Percentiles rank a stretch among this genome's conserved stretches.
Conservation (phyloP, 2,113 vertebrate species). For the Heteronetta atricapilla region DNA sequence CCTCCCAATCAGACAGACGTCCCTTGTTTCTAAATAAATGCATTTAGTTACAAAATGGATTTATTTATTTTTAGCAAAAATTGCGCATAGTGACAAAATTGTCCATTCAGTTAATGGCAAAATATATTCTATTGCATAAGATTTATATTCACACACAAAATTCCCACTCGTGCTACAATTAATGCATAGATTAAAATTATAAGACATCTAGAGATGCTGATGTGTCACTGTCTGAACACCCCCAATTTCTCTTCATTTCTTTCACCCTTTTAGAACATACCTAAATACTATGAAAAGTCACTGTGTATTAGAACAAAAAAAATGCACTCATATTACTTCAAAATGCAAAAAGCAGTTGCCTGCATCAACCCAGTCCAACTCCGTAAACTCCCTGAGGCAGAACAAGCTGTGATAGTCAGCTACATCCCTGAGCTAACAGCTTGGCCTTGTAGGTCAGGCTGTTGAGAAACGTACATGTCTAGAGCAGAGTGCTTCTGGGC, state of each 20-base stretch:
- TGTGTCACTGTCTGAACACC: background rate
- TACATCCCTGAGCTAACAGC: background rate
- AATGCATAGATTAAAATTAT: constrained; percentile 8
- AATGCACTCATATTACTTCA: background rate
- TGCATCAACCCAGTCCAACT: background rate
- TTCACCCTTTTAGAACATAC: background rate
- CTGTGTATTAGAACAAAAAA: background rate
- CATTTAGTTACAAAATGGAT: constrained; percentile 57
- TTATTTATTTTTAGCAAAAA: constrained; percentile 70
- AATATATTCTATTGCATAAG: constrained; percentile 46
- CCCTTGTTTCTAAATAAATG: constrained; percentile 70
- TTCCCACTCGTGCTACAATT: background rate
- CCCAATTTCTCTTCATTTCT: background rate
- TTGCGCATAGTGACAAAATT: constrained; percentile 58
- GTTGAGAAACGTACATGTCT: accelerated
- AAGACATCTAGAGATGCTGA: constrained; percentile 1
- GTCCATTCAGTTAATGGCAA: constrained; percentile 44
- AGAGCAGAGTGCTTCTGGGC: background rate
- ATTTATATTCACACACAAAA: constrained; percentile 13
- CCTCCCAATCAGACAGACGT: constrained; percentile 57
- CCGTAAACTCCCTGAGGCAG: background rate
- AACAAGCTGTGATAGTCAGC: background rate
- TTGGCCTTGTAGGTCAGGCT: background rate
- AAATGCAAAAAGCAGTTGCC: background rate
- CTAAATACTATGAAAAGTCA: background rate